These are phyloP conservation scores for Laticauda colubrina DNA, from an alignment of 2,113 vertebrate species.

Conservation along the genomic window DNA sequence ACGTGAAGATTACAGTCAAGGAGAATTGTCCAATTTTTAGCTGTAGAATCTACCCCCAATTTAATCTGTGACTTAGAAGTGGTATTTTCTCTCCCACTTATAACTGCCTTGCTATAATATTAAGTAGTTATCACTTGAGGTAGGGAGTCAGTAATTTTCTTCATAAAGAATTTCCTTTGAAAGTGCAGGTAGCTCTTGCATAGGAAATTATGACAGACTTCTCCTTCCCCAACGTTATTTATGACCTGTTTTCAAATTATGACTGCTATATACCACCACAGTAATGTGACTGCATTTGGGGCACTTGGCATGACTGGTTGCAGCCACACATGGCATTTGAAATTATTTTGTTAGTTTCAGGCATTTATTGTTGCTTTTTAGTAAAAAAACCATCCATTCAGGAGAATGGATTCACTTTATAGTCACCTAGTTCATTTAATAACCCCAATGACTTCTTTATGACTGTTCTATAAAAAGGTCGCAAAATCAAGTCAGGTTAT, in stretches of 20 bases:
- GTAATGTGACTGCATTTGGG: not conserved
- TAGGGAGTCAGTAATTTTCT: not conserved
- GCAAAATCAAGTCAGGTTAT: not conserved
- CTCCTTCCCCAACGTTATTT: not conserved
- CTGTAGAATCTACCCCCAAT: not conserved
- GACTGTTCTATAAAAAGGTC: not conserved
- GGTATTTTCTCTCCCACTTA: not conserved
- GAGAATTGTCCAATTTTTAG: conserved; percentile 17
- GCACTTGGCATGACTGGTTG: not conserved
- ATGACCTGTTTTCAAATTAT: not conserved
- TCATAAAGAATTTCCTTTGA: not conserved
- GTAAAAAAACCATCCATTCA: not conserved
- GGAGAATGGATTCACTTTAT: not conserved
- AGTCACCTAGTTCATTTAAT: not conserved
- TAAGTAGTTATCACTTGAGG: not conserved
- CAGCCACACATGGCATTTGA: not conserved
- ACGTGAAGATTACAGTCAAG: conserved; percentile 75
- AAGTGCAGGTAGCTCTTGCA: not conserved
- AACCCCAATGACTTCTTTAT: not conserved
- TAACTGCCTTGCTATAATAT: not conserved
- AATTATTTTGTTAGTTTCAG: not conserved
- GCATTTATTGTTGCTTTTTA: not conserved
- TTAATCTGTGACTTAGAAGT: not conserved
- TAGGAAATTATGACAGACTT: not conserved
- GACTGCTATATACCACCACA: not conserved